These are phyloP conservation scores for Bombus confusus DNA, from an alignment of 1,140 invertebrate genomes.

Conservation along the genomic window DNA sequence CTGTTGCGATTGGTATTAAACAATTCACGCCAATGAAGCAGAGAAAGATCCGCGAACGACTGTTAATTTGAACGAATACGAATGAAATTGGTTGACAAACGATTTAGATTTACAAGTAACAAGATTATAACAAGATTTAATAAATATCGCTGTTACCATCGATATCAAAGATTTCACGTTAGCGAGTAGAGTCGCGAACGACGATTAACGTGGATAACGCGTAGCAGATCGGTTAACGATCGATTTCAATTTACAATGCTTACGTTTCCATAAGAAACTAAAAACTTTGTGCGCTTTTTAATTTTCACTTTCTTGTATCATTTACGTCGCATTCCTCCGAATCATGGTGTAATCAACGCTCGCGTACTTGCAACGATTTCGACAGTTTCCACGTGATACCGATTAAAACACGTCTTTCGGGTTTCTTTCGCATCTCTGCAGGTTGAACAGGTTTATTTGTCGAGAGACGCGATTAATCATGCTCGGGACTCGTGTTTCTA, in stretches of 20 bases:
- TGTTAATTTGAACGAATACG: no score
- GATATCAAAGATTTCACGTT: no score
- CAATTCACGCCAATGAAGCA: no score
- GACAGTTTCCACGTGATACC: conserved; percentile 53
- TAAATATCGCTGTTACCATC: no score
- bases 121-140: no score
- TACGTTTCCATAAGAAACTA: background rate
- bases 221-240: no score
- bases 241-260: background rate
- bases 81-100: no score
- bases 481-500: background rate
- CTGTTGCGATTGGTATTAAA: no score
- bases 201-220: no score
- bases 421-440: background rate
- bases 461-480: background rate
- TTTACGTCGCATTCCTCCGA: background rate
- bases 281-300: background rate
- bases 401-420: background rate
- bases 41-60: no score
- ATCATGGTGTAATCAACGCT: background rate
- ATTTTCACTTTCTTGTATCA: background rate
- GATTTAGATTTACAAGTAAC: no score
- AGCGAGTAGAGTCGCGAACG: no score
- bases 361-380: background rate
- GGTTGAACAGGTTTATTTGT: background rate